Base-by-base conservation (phyloP, 2,888 invertebrate genomes). In the Bhutanitis thaidina region DNA sequence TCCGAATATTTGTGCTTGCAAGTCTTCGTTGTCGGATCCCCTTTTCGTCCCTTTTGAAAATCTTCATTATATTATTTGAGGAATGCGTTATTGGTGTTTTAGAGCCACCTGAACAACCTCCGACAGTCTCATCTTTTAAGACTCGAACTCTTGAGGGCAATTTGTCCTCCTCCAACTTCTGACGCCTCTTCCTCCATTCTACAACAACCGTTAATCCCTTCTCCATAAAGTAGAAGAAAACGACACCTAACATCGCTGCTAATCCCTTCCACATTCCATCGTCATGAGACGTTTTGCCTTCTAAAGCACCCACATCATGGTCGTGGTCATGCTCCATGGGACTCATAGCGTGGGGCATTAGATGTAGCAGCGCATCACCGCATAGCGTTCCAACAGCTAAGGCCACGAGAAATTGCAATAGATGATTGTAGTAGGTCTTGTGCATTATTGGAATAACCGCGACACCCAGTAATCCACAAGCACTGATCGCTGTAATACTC, bases 361-460 rank as follows among this genome's bases (percentile, higher is more conserved):
- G 91, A 90, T 98, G 98, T 53, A 98, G 85, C 38, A 98, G 84
- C 0, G 98, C 98, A 83, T 98, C 98, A 0, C 98, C 98, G 39
- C 96, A 94, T 52, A 97, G 86, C 0, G 97, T 96, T 0, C 97
- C 98, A 29, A 98, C 95, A 12, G 98, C 98, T 59, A 98, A 87
- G 0, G 98, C 97, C 1, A 98, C 97, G 55, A 98, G 90, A 79
- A 97, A 97, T 79, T 98, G 97, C 46, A 98, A 90, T 29, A 98
- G 82, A 60, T 96, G 95, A 67, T 97, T 95, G 75, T 97, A 98
- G 75, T 96, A 96, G 12, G 92, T 91, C 64, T 94, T 93, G 75
- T 95, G 95, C 95, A 98, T 97, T 35, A 97, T 93, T 0, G 98
- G 98, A 67, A 98, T 96, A 7, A 97, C 95, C 3, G 94, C 95